A percentile compares a stretch with the other conserved stretches of the same genome.
phyloP scores from a whole-genome alignment of 2,113 vertebrate genomes.

The Nanorana parkeri region DNA sequence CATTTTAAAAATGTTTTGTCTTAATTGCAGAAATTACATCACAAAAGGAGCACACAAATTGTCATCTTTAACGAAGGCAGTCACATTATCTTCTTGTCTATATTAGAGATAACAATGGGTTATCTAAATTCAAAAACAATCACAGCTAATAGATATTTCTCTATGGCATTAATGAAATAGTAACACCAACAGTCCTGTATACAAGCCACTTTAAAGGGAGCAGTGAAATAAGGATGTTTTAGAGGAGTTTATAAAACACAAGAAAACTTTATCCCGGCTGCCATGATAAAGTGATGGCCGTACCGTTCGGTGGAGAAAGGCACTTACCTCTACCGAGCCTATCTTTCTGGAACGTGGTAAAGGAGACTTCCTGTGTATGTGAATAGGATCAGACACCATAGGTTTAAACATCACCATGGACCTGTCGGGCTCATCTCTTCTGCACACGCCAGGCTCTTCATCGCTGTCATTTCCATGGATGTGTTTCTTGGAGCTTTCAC shows the following conservation, averaged over 20 bases:
- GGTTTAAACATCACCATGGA: slow-evolving; percentile 83
- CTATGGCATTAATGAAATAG: not conserved
- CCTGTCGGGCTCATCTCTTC: slow-evolving; percentile 83
- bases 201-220: slow-evolving; percentile 41
- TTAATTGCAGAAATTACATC: no score
- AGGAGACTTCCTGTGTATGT: slow-evolving; percentile 88
- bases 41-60: no score
- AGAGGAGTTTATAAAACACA: not conserved
- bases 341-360: slow-evolving; percentile 85
- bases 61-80: no score
- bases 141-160: not conserved
- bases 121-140: no score
- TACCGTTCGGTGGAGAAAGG: slow-evolving; percentile 49
- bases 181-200: not conserved
- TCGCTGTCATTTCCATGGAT: slow-evolving; percentile 74
- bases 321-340: slow-evolving; percentile 86
- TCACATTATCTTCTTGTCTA: no score
- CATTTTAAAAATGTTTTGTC: no score
- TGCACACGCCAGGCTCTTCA: slow-evolving; percentile 76
- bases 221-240: not conserved
- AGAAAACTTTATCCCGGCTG: not conserved
- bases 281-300: not conserved
- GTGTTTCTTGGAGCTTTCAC: slow-evolving; percentile 76
- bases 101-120: no score
- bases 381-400: slow-evolving; percentile 89